These are phyloP conservation scores for Myoxocephalus aenaeus DNA, from an alignment of 2,797 vertebrate genomes.

Conservation along the genomic window DNA sequence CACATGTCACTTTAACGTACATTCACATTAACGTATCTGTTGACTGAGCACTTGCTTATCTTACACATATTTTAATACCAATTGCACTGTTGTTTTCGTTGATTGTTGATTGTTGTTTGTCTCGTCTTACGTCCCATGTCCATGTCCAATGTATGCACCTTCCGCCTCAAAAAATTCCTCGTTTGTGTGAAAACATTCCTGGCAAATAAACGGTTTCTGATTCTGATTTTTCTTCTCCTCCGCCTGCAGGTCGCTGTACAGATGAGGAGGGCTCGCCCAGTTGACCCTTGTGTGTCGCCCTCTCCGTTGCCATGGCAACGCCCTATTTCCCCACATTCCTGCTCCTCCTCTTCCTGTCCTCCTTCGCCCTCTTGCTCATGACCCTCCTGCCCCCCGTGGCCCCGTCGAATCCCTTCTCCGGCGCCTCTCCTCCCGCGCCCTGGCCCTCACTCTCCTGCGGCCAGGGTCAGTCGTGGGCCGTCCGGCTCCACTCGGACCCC, in stretches of 20 bases:
- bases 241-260: constrained; percentile 72
- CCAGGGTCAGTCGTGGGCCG: constrained; percentile 88
- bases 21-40: no score
- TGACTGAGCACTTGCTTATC: no score
- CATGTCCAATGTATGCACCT: no score
- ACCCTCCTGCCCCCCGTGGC: constrained; percentile 51
- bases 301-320: constrained; percentile 76
- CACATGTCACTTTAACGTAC: no score
- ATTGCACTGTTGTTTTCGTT: no score
- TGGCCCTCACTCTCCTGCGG: constrained; percentile 60
- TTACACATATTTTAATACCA: no score
- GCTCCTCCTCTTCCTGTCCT: constrained; percentile 65
- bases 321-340: constrained; percentile 66
- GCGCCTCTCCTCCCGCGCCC: constrained; percentile 35
- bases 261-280: constrained; percentile 72
- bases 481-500: constrained; percentile 78
- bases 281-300: constrained; percentile 49
- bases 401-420: constrained; percentile 22
- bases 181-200: no score
- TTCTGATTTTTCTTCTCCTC: constrained; percentile 8
- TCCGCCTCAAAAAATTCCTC: no score
- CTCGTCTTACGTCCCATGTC: no score
- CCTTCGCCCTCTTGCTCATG: constrained; percentile 57
- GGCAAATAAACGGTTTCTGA: no score
- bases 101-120: no score